Conservation (phyloP, 35 echinoderm and acorn worm genomes). For the Ophioderma brevispina region DNA sequence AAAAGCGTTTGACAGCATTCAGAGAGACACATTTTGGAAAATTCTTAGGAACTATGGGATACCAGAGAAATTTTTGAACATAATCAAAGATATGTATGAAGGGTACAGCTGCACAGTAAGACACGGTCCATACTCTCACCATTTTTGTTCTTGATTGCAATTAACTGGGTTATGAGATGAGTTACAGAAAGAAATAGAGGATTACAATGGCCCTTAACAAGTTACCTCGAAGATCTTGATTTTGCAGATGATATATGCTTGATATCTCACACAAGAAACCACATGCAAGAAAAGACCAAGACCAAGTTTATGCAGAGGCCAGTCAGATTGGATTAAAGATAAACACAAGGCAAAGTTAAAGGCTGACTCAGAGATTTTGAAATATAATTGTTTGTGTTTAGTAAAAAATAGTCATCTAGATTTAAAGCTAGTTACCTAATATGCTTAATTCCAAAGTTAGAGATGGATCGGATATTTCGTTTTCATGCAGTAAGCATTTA, state of each 20-base stretch:
- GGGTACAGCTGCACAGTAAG: not conserved
- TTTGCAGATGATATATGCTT: conserved; percentile 37
- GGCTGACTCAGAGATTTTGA: too few species aligned
- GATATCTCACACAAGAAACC: not conserved
- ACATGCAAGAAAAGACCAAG: conserved; percentile 37
- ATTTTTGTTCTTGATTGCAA: not conserved
- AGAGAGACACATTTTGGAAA: not conserved
- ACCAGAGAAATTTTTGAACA: conserved; percentile 10
- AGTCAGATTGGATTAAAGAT: too few species aligned
- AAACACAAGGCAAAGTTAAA: too few species aligned
- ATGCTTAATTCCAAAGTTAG: too few species aligned
- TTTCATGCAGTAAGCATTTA: too few species aligned
- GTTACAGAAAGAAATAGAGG: not conserved
- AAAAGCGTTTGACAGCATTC: conserved; percentile 11
- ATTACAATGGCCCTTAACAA: conserved; percentile 10
- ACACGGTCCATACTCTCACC: not conserved
- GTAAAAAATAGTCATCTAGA: too few species aligned
- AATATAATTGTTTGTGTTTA: too few species aligned
- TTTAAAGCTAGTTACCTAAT: too few species aligned
- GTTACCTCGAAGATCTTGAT: not conserved
- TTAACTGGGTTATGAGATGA: conserved; percentile 35
- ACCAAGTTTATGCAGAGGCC: too few species aligned
- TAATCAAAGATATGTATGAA: not conserved
- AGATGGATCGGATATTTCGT: too few species aligned
- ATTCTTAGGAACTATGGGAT: conserved; percentile 13